These are phyloP conservation scores for Tetragnatha versicolor DNA, from an alignment of 1,140 invertebrate genomes.

Conservation along the genomic window DNA sequence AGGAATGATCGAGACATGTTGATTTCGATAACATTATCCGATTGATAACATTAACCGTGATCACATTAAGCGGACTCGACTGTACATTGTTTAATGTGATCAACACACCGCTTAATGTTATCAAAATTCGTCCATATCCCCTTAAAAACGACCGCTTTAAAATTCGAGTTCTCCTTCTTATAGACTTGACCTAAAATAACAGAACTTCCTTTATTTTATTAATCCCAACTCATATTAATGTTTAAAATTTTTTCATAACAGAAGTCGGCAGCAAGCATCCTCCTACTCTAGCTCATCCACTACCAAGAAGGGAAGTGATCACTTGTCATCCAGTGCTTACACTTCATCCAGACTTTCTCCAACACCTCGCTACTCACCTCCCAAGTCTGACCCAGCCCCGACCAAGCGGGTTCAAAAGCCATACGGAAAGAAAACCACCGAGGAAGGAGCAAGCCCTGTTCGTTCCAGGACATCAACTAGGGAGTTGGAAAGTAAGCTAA, in stretches of 20 bases:
- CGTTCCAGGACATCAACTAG: constrained; percentile 88
- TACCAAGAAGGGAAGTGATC: constrained; percentile 25
- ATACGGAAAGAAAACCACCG: constrained; percentile 73
- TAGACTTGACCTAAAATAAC: no score
- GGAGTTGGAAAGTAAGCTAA: constrained; percentile 82
- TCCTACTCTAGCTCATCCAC: constrained; percentile 46
- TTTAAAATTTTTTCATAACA: not conserved
- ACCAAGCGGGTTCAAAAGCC: constrained; percentile 72
- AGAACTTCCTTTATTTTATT: no score
- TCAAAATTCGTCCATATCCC: no score
- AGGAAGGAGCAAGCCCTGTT: constrained; percentile 73
- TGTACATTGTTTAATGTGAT: no score
- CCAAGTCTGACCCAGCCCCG: constrained; percentile 56
- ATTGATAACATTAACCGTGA: no score
- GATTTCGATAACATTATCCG: no score
- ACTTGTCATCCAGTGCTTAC: constrained; percentile 4
- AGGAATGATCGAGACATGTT: no score
- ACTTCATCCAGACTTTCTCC: constrained; percentile 47
- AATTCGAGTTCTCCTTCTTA: no score
- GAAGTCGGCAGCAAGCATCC: constrained; percentile 16
- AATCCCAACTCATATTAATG: not conserved
- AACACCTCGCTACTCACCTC: constrained; percentile 58
- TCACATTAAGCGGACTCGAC: no score
- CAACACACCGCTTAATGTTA: no score
- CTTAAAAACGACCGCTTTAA: no score